Percentiles rank a stretch among this genome's conserved stretches.
Evolutionary conservation across 2,797 vertebrate species (phyloP).

Genomic region (Pogonophryne albipinna): DNA sequence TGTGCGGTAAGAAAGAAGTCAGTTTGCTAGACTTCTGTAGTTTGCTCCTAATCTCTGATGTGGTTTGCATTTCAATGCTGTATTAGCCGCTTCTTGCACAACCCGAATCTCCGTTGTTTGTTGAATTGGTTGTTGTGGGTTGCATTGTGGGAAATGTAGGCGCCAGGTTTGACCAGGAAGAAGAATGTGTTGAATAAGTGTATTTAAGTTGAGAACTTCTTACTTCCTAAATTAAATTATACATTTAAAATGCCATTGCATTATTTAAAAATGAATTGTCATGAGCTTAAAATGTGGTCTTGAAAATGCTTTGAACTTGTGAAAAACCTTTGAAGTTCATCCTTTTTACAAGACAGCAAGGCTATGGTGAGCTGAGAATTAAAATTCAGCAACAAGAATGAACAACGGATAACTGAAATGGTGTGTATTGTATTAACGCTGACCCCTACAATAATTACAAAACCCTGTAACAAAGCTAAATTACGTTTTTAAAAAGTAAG

Average conservation of each 20-base stretch:
- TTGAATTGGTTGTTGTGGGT: rapidly evolving
- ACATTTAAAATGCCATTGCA: not conserved
- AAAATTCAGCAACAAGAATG: not conserved
- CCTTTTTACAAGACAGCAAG: not conserved
- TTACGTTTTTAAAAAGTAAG: not conserved
- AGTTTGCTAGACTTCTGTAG: not conserved
- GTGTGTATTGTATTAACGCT: not conserved
- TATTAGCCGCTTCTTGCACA: not conserved
- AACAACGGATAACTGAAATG: not conserved
- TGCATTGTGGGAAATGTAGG: slow-evolving; percentile 2
- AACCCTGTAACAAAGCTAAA: not conserved
- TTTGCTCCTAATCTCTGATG: not conserved
- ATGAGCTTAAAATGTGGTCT: not conserved
- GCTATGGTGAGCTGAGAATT: not conserved
- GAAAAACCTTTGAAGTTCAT: not conserved
- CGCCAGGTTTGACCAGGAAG: not conserved
- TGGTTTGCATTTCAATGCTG: not conserved
- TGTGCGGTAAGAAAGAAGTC: not conserved
- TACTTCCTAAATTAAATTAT: not conserved
- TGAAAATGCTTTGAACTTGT: too few species aligned
- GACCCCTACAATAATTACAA: not conserved
- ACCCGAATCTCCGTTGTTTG: not conserved
- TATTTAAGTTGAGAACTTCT: not conserved
- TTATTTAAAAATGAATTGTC: not conserved
- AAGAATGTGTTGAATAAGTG: not conserved